Evolutionary conservation across 64 coral and sea anemone species (phyloP), one percentile per base, ranked within the genome.

Genomic region (Hydrozoanthus tunicans): DNA sequence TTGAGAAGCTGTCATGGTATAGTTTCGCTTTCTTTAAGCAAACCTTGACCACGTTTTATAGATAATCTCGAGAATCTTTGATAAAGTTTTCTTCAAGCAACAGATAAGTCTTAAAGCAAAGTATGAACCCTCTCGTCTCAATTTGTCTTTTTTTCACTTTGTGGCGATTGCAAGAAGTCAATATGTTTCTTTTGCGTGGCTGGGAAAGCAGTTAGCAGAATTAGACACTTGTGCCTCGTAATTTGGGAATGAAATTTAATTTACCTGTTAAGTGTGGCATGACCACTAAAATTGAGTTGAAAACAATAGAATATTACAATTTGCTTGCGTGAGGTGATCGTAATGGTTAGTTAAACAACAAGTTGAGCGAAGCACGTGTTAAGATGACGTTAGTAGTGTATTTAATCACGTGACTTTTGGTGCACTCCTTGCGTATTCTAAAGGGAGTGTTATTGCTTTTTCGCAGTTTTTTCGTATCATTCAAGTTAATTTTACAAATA

Each of bases 281-380:
- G 23, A 83, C 62, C 65, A 68, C 67, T 14, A 67, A 56, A 51
- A 65, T 66, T 67, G 27, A 27, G 10, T 66, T 7, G 43, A 15
- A 32, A 14, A 63, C 8, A 13, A 51, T 51, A 17, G 62, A 25
- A 67, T 66, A 56, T 83, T 67, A 55, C 6, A 17, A 13, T 5
- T 0, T 7, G 17, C 51, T 83, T 83, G 62, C 81, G 62, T 83
- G 81, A 54, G 27, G 9, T 3, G 27, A 51, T 10, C 13, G 13
- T 26, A 51, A 64, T 61, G 81, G 60, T 67, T 17, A 14, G 63
- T 68, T 83, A 51, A 7, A 68, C 10, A 83, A 54, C 27, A 83
- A 67, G 62, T 83, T 60, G 81, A 83, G n/a, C 81, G 7, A 54
- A 64, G 13, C 51, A 83, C 51, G 81, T 83, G 63, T 83, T 66